These are phyloP conservation scores for Diploscapter pachys DNA, from an alignment of 1,140 invertebrate species.

Conservation along the genomic window DNA sequence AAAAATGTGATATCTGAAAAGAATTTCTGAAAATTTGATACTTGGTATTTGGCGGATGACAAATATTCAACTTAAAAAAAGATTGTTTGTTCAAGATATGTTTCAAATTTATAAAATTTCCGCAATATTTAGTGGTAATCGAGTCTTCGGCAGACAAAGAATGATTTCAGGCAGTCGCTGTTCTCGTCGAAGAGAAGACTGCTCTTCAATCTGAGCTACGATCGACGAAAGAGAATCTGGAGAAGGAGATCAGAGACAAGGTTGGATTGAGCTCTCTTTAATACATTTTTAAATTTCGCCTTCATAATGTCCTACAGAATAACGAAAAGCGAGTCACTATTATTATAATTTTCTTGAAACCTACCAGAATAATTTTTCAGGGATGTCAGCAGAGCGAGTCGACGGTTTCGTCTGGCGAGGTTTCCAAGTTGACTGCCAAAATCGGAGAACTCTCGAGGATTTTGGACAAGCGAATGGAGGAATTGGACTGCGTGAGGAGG, in stretches of 20 bases:
- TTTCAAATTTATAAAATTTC: not conserved
- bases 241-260: not conserved
- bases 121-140: not conserved
- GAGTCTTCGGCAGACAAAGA: not conserved
- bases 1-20: not conserved
- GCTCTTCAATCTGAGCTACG: constrained; percentile 21
- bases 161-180: constrained; percentile 21
- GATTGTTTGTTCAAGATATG: not conserved
- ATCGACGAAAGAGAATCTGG: constrained; percentile 11
- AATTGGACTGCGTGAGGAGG: constrained; percentile 16
- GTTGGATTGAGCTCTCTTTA: too few species aligned
- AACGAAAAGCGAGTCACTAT: too few species aligned
- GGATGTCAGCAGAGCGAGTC: too few species aligned
- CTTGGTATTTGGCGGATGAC: not conserved
- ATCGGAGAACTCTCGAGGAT: not conserved
- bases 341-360: too few species aligned
- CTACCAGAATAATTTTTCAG: too few species aligned
- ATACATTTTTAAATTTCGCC: too few species aligned
- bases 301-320: too few species aligned
- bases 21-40: not conserved
- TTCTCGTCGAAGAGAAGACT: constrained; percentile 27
- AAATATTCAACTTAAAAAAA: constrained; percentile 1
- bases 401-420: too few species aligned
- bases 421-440: too few species aligned
- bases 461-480: not conserved